Evolutionary conservation across 2,113 vertebrate genomes (phyloP), one percentile per base, ranked within the genome.

Genomic region (Chascanopsetta lugubris): DNA sequence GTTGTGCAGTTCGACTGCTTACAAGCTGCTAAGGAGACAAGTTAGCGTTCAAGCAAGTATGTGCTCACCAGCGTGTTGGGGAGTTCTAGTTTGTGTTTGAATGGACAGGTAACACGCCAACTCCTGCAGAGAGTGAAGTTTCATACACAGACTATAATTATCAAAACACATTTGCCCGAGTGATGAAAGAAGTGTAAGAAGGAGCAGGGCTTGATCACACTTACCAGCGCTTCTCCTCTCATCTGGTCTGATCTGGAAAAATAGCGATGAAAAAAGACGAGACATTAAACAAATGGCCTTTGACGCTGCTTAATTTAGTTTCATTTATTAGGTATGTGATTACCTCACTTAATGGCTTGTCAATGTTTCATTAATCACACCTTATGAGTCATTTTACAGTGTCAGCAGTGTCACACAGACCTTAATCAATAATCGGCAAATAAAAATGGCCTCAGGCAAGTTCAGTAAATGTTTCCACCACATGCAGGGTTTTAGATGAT

Each of bases 121-220:
- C n/a, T n/a, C n/a, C n/a, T n/a, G n/a, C n/a, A n/a, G n/a, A n/a
- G n/a, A n/a, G n/a, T n/a, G n/a, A n/a, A n/a, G 8, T 36, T 36
- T 13, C 30, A 20, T 30, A 26, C 11, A 12, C 10, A 25, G 40
- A 40, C 46, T 24, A 22, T 6, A 47, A 9, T 38, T 24, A 22
- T 6, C 38, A 9, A 53, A 25, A 46, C 21, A 4, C 15, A 10
- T 48, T 54, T 25, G 12, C 9, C 20, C 5, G 30, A 40, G 29
- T 45, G 42, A 55, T 5, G 3, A 43, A 55, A 64, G 24, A 26
- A 55, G 51, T 20, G 47, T 29, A 34, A 27, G 6, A 20, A 42
- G 8, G 7, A 21, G 55, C 36, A 67, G 12, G 13, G 11, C 6
- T 17, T 25, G 6, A 20, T 1, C 21, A 15, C 5, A 30, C 43